Base-by-base conservation (phyloP, 1,140 invertebrate species). In the Liolophura sinensis region DNA sequence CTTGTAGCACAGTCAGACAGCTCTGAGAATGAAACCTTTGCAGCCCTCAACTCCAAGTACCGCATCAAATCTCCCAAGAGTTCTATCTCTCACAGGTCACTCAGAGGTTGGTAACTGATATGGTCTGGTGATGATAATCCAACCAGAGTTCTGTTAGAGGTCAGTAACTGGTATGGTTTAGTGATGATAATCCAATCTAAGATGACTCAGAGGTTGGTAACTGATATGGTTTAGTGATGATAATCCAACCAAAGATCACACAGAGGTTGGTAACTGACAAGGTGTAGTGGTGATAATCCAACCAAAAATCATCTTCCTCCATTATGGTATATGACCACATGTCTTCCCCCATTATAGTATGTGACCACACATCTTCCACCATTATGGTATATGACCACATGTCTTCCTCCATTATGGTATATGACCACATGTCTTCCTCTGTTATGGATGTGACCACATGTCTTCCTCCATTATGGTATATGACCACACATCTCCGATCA, bases 31-130 rank as follows among this genome's bases (percentile, higher is more conserved):
- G 70, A 73, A n/a, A 75, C 75, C 0, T 51, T 72, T 47, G 58
- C 58, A 16, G 64, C 72, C 12, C 24, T 59, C 24, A 73, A 69
- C 47, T 65, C 66, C 0, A 68, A 73, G n/a, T 40, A 62, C 31
- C 56, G 73, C 15, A 51, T 68, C 1, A 77, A 67, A 51, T 75
- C 76, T 6, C 72, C 76, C 5, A 77, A 75, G 65, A 79, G 78
- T 67, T 60, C 62, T 1, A 66, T 70, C 22, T 79, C 75, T 14
- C 70, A 67, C 25, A 73, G 57, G 22, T 79, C 80, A 62, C 52
- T 78, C 16, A 80, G 74, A 82, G 76, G 75, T 78, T 59, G 27
- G 70, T 62, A 50, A 5, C 31, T 1, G 55, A 7, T 20, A 27
- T 7, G 55, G 55, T 31, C 22, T 27, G 5, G 16, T 57, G 24